Evolutionary conservation across 2,797 vertebrate species (phyloP), one percentile per base, ranked within the genome.

Genomic region (Premnoplex brunnescens): DNA sequence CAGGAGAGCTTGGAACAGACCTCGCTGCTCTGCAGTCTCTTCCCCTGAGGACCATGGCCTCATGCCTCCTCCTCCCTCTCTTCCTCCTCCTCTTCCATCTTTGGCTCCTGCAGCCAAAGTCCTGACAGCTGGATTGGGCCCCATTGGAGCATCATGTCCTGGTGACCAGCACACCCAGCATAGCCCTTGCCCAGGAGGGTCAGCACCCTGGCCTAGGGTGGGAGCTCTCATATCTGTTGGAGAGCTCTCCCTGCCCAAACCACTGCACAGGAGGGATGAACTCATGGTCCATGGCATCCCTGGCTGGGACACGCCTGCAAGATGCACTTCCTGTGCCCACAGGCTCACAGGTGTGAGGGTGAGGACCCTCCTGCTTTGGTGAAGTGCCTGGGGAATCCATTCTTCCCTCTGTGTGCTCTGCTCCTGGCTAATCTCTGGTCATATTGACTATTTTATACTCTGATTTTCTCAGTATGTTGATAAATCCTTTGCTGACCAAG

Each of bases 221-320:
- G 28, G 68, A 66, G 43, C 56, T 66, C 32, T 15, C 28, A 4
- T 34, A 32, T 30, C 24, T 51, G 16, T 23, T 58, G 74, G 36
- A 68, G 78, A 55, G 36, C 62, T 62, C 36, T 67, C 30, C 60
- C 44, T 86, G 12, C 64, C 44, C 62, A 75, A 32, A 63, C 24
- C 36, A 17, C 36, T 19, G 4, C 0, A 0, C 19, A 16, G 64
- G n/a, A 73, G 32, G 16, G 68, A 7, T 62, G 41, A 66, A 21
- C 48, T 62, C n/a, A 4, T 1, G 2, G 12, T 18, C 69, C 36
- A 2, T 0, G 1, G 34, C 24, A 8, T 73, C 41, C 24, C 32
- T 30, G 34, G 17, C 48, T 3, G 1, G 71, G 49, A 71, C 8
- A 1, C 5, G 10, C 20, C 75, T 87, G 58, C 63, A 36, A 30